These are phyloP conservation scores for Hippocampus guttulatus DNA, from an alignment of 2,113 vertebrate genomes.

Conservation along the genomic window DNA sequence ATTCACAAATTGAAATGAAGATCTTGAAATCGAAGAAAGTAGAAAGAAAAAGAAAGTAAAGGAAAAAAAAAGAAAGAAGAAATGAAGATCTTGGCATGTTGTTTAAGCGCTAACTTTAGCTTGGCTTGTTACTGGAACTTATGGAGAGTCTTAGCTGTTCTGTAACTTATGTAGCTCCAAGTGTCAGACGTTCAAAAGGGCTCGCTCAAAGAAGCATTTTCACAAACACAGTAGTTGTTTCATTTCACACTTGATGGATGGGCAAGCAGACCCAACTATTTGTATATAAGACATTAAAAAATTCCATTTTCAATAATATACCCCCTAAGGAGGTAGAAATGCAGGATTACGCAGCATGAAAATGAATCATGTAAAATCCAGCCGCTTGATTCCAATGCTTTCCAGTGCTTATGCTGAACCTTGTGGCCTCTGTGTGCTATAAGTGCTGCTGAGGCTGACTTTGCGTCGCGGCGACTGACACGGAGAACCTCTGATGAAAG, in stretches of 20 bases:
- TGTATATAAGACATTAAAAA: neutral
- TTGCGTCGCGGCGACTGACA: constrained; percentile 1
- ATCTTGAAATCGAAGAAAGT: too few relatives aligned
- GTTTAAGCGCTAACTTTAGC: too few relatives aligned
- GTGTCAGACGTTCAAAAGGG: neutral
- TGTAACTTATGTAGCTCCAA: neutral
- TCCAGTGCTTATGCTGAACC: neutral
- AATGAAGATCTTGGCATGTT: too few relatives aligned
- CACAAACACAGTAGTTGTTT: neutral
- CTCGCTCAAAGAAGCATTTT: neutral
- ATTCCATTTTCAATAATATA: neutral
- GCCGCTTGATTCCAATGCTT: neutral
- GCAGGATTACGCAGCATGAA: neutral
- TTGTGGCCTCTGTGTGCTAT: neutral
- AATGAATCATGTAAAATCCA: constrained; percentile 2
- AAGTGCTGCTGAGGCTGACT: constrained; percentile 3
- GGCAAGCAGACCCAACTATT: neutral
- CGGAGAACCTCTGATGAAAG: constrained; percentile 7
- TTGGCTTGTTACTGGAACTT: too few relatives aligned
- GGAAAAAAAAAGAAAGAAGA: too few relatives aligned
- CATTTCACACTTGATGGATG: neutral
- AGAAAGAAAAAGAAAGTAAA: too few relatives aligned
- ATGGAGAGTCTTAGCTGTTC: neutral
- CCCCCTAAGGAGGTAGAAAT: neutral
- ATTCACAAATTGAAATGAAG: too few relatives aligned